Base-by-base conservation (phyloP, 2,113 vertebrate species). In the Callionymus lyra region DNA sequence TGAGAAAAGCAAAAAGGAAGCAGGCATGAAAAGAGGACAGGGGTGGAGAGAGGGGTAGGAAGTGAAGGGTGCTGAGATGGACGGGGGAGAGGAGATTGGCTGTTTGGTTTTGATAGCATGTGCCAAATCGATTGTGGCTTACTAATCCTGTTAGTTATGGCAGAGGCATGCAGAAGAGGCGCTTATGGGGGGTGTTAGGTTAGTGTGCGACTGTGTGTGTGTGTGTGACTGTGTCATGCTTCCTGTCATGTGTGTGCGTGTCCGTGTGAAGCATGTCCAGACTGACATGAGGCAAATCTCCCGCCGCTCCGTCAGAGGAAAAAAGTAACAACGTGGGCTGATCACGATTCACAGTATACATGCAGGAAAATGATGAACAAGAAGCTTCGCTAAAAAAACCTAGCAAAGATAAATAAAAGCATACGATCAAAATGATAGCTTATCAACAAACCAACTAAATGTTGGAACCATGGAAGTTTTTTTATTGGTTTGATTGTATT, bases 81-180 rank as follows among this genome's bases (percentile, higher is more conserved):
- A 63, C 43, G 49, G 57, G 38, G 42, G 56, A 57, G 67, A 64
- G 59, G 67, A 68, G 69, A 74, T 68, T 74, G 72, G 70, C 52
- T 68, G 66, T 76, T 73, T 67, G 73, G 70, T 74, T 79, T 78
- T 76, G 72, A 82, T 72, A 78, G 59, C 70, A 72, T 72, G 74
- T 60, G 76, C 79, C 76, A 79, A 82, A 79, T 82, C 74, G 68
- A 82, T 82, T 79, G 79, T 77, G 74, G 74, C 74, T 76, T 65
- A 70, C 70, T 82, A 79, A 82, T 82, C 68, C 74, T 72, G 74
- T 82, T 77, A 74, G 74, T 77, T 74, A 78, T 72, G 74, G 76
- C 70, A 72, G 72, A 66, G 63, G 68, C 76, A 76, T 76, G 70
- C 74, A 82, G 68, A 78, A 63, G 68, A 80, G 72, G 42, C 55